phyloP scores from a whole-genome alignment of 2,797 vertebrate genomes.

The Carcharodon carcharias region DNA sequence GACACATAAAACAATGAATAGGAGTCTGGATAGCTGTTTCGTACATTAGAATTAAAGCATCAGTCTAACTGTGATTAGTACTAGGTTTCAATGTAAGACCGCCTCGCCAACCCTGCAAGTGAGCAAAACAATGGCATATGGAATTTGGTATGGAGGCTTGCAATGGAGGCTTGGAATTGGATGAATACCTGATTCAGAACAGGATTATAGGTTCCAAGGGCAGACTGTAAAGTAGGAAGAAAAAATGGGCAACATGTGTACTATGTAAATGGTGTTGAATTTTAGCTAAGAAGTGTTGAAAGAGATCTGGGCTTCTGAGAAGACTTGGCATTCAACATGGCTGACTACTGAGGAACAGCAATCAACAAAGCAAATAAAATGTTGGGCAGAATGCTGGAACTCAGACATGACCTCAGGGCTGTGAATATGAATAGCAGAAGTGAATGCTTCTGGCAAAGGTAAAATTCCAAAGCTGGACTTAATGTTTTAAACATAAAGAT shows the following conservation, averaged over 20 bases:
- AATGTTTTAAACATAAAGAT: neutral
- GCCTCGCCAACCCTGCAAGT: neutral
- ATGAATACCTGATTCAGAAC: neutral
- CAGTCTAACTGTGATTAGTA: neutral
- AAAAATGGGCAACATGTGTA: neutral
- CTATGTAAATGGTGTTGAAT: neutral
- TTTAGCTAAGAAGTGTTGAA: neutral
- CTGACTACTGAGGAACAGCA: neutral
- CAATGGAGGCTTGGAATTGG: neutral
- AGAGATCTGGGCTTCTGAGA: neutral
- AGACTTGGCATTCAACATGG: conserved; percentile 9
- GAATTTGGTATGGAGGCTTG: neutral
- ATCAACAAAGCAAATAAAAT: neutral
- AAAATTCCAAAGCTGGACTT: neutral
- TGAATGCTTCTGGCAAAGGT: neutral
- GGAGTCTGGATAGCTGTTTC: neutral
- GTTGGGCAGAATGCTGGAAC: neutral
- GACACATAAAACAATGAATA: neutral
- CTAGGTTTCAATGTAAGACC: neutral
- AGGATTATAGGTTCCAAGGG: neutral
- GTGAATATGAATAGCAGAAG: neutral
- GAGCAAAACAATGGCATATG: neutral
- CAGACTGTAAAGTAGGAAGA: neutral
- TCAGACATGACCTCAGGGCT: neutral
- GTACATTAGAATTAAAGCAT: neutral